Percentiles rank a stretch among this genome's conserved stretches.
These are phyloP conservation scores for Callyntrura guangdongensis DNA, from an alignment of 2,888 invertebrate species.

Conservation along the genomic window DNA sequence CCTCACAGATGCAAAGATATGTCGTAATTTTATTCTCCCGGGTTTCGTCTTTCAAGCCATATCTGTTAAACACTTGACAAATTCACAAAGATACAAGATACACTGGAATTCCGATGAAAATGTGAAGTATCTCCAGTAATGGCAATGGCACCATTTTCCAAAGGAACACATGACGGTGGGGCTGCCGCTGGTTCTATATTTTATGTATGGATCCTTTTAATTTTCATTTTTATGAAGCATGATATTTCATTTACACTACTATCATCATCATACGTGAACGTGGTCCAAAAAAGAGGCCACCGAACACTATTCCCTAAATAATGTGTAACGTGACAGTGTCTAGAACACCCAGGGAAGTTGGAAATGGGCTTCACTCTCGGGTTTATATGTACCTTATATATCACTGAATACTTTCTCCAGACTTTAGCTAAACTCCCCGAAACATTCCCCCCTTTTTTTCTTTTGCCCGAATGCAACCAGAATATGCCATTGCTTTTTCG, in stretches of 20 bases:
- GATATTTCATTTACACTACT: conserved; percentile 7
- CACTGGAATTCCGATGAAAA: background rate
- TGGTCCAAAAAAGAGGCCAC: background rate
- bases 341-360: background rate
- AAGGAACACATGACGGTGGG: background rate
- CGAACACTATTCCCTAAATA: background rate
- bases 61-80: conserved; percentile 3
- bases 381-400: no score
- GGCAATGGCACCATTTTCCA: background rate
- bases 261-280: no score
- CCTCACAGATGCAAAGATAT: background rate
- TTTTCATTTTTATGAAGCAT: conserved; percentile 10
- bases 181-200: background rate
- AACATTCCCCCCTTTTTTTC: no score
- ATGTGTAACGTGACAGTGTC: background rate
- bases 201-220: background rate
- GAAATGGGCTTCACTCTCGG: background rate
- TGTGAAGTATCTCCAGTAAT: background rate
- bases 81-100: background rate
- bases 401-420: no score
- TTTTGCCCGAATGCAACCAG: no score
- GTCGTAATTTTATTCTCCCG: background rate
- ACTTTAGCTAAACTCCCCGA: no score
- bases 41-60: background rate
- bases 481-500: no score